Percentiles rank a stretch among this genome's conserved stretches.
phyloP scores from a whole-genome alignment of 2,888 invertebrate species.

The Bruchidius siliquastri region DNA sequence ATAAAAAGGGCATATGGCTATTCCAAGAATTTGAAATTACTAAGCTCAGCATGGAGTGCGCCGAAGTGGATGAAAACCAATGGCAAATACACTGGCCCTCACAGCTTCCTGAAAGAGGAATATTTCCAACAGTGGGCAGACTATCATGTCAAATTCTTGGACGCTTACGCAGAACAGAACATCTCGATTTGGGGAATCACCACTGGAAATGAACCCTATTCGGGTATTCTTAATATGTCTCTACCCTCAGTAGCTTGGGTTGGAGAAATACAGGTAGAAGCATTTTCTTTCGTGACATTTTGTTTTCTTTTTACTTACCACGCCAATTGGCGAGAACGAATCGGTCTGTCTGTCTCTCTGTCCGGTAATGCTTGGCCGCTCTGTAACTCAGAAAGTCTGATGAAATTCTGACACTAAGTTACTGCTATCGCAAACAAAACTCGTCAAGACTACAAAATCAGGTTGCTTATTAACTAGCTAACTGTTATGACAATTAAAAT shows the following conservation, averaged over 20 bases:
- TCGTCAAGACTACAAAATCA: no score
- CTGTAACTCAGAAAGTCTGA: no score
- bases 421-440: no score
- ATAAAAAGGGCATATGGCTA: slow-evolving; percentile 6
- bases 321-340: no score
- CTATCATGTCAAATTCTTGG: slow-evolving; percentile 74
- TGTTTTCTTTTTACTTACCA: no score
- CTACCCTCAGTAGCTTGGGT: slow-evolving; percentile 10
- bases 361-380: no score
- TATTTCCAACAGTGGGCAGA: slow-evolving; percentile 64
- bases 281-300: no score
- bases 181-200: slow-evolving; percentile 69
- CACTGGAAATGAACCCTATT: slow-evolving; percentile 43
- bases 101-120: slow-evolving; percentile 5
- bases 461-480: no score
- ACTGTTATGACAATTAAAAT: no score
- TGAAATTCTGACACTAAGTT: no score
- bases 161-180: slow-evolving; percentile 64
- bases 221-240: slow-evolving; percentile 10
- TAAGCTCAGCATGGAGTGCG: slow-evolving; percentile 7
- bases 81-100: not conserved
- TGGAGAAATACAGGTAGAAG: not conserved
- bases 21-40: slow-evolving; percentile 4
- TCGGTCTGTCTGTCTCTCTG: no score
- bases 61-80: slow-evolving; percentile 14